phyloP scores from a whole-genome alignment of 2,797 vertebrate species.

The Takifugu ocellatus region DNA sequence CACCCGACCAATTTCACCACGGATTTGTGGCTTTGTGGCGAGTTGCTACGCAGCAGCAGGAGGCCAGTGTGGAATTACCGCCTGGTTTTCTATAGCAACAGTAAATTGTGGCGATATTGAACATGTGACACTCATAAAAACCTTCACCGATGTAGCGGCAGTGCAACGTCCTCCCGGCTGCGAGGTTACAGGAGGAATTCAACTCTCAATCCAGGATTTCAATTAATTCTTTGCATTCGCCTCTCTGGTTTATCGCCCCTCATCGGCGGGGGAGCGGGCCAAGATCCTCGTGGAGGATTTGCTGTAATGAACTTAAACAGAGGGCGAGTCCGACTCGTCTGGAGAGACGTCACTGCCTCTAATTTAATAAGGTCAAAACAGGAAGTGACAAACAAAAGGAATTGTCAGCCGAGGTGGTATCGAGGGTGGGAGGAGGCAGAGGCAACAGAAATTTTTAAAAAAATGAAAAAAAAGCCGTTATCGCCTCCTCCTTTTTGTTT shows the following conservation, averaged over 20 bases:
- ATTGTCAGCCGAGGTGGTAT: slow-evolving; percentile 40
- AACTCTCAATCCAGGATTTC: slow-evolving; percentile 42
- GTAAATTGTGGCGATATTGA: background rate
- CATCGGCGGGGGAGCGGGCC: slow-evolving; percentile 53
- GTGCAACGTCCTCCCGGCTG: slow-evolving; percentile 10
- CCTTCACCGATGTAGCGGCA: background rate
- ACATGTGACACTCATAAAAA: background rate
- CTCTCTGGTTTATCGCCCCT: slow-evolving; percentile 41
- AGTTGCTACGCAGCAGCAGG: slow-evolving; percentile 35
- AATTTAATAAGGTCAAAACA: slow-evolving; percentile 71
- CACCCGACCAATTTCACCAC: slow-evolving; percentile 46
- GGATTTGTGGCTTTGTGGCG: slow-evolving; percentile 32
- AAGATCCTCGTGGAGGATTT: slow-evolving; percentile 63
- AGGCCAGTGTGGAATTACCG: slow-evolving; percentile 33
- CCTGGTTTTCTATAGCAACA: slow-evolving; percentile 10
- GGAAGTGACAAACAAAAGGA: slow-evolving; percentile 58
- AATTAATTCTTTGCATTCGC: slow-evolving; percentile 59
- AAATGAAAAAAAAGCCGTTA: slow-evolving; percentile 68
- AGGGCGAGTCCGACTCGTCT: slow-evolving; percentile 47
- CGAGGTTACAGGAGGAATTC: slow-evolving; percentile 39
- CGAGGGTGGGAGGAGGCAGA: slow-evolving; percentile 4
- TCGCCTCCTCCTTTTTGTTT: slow-evolving; percentile 70
- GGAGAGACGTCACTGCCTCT: slow-evolving; percentile 59
- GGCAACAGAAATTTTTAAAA: slow-evolving; percentile 27
- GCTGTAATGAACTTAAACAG: slow-evolving; percentile 59